phyloP scores from a whole-genome alignment of 2,888 invertebrate genomes.

The Mimas tiliae region DNA sequence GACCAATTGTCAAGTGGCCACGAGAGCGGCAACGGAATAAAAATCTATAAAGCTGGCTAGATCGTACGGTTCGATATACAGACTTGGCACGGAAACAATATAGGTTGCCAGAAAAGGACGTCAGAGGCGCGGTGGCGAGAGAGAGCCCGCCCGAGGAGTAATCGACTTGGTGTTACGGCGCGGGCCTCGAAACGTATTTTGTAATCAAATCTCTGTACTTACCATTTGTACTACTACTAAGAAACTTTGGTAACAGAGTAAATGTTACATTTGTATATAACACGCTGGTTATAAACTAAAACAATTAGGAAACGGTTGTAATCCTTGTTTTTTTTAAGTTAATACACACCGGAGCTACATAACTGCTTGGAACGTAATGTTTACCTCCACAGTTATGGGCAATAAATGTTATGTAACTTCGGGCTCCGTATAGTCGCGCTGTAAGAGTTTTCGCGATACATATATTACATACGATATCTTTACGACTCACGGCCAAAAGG shows the following conservation, averaged over 20 bases:
- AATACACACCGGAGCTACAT: conserved; percentile 10
- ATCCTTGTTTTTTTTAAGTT: conserved; percentile 14
- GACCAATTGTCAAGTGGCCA: conserved; percentile 26
- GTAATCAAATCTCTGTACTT: conserved; percentile 15
- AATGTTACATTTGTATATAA: neutral
- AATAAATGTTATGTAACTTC: conserved; percentile 49
- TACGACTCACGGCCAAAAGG: neutral
- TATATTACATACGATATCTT: too few relatives aligned
- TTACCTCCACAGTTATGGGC: conserved; percentile 32
- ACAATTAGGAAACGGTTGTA: conserved; percentile 19
- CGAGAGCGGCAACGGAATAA: conserved; percentile 31
- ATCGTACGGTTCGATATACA: conserved; percentile 70
- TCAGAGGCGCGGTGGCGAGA: conserved; percentile 55
- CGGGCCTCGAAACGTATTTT: conserved; percentile 5
- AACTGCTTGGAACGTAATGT: conserved; percentile 22
- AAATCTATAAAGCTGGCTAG: conserved; percentile 68
- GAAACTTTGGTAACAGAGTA: neutral
- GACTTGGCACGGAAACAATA: conserved; percentile 75
- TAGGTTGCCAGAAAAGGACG: conserved; percentile 75
- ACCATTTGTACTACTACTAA: neutral
- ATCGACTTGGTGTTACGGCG: conserved; percentile 51
- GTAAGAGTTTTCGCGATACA: neutral
- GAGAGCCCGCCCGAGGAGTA: conserved; percentile 63
- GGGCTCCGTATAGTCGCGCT: conserved; percentile 36
- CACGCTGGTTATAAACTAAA: neutral